Base-by-base conservation (phyloP, 2,113 vertebrate species). In the Perca schrenkii region DNA sequence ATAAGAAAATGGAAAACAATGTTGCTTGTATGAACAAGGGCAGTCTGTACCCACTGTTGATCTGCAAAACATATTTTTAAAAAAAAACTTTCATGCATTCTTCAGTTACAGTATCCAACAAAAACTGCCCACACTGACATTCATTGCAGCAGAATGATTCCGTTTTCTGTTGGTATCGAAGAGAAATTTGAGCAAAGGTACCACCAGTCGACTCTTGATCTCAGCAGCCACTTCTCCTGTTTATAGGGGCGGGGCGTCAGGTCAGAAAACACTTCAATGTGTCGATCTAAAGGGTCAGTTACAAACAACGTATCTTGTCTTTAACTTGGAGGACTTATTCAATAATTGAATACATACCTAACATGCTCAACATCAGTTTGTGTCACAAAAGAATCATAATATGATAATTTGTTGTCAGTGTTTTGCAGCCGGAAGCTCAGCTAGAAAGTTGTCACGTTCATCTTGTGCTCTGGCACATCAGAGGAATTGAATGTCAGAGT, bases 381-480 rank as follows among this genome's bases (percentile, higher is more conserved):
- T 57, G 13, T 49, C 50, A 63, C 47, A 31, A 52, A 47, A 31
- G 8, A n/a, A 67, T 66, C 12, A 16, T 22, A 53, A 5, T 3
- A 16, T 43, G 54, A 56, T 53, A 0, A 43, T 43, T 11, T 36
- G 68, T 50, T 62, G 56, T 60, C 53, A 52, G 57, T 46, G 63
- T 64, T 67, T 49, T 57, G 53, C 16, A 25, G 14, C 40, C 76
- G 31, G 56, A 60, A 25, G 34, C 49, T 25, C 19, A 40, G 47
- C 58, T 47, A 14, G 25, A 43, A 65, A 69, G 52, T 13, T 4
- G 67, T 70, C n/a, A 31, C 22, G 1, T 56, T 53, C 64, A 61
- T 85, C 53, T 66, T 78, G 77, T 86, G 68, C 52, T 80, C 53
- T 64, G 65, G 73, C 69, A 70, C 22, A 19, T 77, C 40, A 40